Evolutionary conservation across 2,113 vertebrate genomes (phyloP), one percentile per base, ranked within the genome.

Genomic region (Sebastes schlegelii): DNA sequence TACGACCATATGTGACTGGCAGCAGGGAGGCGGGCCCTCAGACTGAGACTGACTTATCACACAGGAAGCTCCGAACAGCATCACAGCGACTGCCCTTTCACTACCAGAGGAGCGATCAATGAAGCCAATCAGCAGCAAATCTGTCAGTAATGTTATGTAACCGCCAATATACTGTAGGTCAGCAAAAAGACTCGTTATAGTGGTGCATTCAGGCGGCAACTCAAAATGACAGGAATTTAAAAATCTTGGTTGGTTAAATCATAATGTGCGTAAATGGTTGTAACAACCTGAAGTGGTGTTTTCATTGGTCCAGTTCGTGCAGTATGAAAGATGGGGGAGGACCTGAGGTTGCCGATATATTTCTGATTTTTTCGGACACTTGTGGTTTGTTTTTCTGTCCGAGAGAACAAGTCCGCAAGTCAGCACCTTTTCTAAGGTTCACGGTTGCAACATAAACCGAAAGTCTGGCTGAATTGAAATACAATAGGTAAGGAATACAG

Each of bases 61-160:
- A 65, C 75, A 74, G 83, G 79, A 76, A 78, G 83, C 78, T 83
- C 48, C 60, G 66, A 52, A 46, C 62, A 68, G 71, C 79, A 77
- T 42, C 67, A 60, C 34, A 34, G 34, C 16, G 23, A 14, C 34
- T 74, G 43, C 60, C 72, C 77, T 78, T 77, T 87, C 5, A 2
- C 65, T 21, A 55, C 73, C 21, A 58, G 62, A 73, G 45, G 54
- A 57, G 23, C 1, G 14, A 84, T 93, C 90, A 17, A 91, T 91
- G 43, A 78, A 69, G 77, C 71, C 55, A 58, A 91, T 91, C 72
- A 57, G 60, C 86, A 71, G 84, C 8, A 26, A 34, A 85, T 74
- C 70, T 49, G 48, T 49, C 26, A 0, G 70, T 64, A 43, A 80
- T 68, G 34, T 88, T 80, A 76, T 11, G 48, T 51, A 86, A 91